Percentiles rank a stretch among this genome's conserved stretches.
These are phyloP conservation scores for Antennarius maculatus DNA, from an alignment of 2,797 vertebrate species.

Conservation along the genomic window DNA sequence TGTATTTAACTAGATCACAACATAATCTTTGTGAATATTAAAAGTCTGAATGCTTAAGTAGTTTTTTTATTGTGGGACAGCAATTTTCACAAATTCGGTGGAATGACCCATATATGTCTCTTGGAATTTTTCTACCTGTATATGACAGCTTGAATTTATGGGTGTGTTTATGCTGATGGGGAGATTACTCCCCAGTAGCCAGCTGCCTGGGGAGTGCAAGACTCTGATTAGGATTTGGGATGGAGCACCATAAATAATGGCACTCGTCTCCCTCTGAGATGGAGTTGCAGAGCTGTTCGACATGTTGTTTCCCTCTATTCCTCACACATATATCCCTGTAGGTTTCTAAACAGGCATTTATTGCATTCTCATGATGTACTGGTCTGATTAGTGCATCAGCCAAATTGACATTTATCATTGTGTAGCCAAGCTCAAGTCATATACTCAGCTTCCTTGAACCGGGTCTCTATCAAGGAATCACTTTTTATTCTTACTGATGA, in stretches of 20 bases:
- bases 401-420: conserved; percentile 38
- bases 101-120: conserved; percentile 29
- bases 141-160: conserved; percentile 77
- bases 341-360: conserved; percentile 71
- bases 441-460: conserved; percentile 15
- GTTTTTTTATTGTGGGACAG: too few relatives aligned
- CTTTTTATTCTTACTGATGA: conserved; percentile 15
- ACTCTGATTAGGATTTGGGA: conserved; percentile 80
- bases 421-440: conserved; percentile 18
- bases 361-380: conserved; percentile 63
- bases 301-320: conserved; percentile 52
- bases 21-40: too few relatives aligned
- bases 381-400: conserved; percentile 58
- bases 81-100: too few relatives aligned
- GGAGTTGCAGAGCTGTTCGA: conserved; percentile 51
- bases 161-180: conserved; percentile 72
- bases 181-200: conserved; percentile 77
- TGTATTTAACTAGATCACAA: too few relatives aligned
- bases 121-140: conserved; percentile 71
- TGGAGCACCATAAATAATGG: conserved; percentile 77
- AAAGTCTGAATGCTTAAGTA: too few relatives aligned
- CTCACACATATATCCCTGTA: conserved; percentile 53
- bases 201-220: conserved; percentile 69
- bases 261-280: conserved; percentile 63
- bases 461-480: background rate